phyloP scores from a whole-genome alignment of 2,113 vertebrate species.

The Syngnathus scovelli region DNA sequence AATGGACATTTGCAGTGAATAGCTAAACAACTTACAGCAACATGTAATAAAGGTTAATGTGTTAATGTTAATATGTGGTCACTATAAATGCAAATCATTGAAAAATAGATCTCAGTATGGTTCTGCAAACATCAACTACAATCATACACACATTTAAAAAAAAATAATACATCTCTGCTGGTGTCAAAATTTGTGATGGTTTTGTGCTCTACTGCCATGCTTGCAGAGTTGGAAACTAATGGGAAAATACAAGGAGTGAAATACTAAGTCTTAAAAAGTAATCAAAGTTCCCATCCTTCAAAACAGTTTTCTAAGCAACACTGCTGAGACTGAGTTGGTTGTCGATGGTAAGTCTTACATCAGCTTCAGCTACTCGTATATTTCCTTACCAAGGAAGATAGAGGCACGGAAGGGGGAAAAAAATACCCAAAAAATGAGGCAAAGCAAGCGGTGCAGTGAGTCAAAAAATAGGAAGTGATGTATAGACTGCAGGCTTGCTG shows the following conservation, averaged over 20 bases:
- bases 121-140: background rate
- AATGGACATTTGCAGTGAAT: background rate
- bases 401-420: background rate
- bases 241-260: background rate
- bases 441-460: constrained; percentile 20
- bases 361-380: constrained; percentile 34
- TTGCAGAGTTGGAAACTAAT: background rate
- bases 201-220: background rate
- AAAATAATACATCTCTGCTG: background rate
- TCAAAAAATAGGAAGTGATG: constrained; percentile 50
- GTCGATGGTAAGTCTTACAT: constrained; percentile 51
- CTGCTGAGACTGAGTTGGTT: constrained; percentile 30
- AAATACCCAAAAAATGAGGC: background rate
- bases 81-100: background rate
- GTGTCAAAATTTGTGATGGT: background rate
- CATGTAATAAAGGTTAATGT: background rate
- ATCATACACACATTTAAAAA: background rate
- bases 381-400: constrained; percentile 38
- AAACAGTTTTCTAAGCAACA: constrained; percentile 27
- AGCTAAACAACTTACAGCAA: background rate
- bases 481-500: constrained; percentile 36
- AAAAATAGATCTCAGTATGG: background rate
- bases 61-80: background rate
- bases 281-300: constrained; percentile 21
- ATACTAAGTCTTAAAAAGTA: constrained; percentile 14